phyloP scores from a whole-genome alignment of 2,113 vertebrate genomes.

The Sigmodon hispidus region DNA sequence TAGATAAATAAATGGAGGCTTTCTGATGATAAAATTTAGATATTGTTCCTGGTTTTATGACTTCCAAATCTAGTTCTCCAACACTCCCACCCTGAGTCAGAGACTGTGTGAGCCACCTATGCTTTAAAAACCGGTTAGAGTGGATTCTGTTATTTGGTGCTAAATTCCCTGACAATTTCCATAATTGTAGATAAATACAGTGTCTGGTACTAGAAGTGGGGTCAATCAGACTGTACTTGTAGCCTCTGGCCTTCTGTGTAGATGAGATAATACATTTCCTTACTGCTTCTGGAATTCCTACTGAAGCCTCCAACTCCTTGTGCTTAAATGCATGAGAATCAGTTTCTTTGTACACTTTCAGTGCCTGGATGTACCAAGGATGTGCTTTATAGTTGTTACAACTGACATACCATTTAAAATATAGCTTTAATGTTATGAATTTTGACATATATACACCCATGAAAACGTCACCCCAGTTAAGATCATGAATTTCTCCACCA shows the following conservation, averaged over 20 bases:
- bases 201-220: not conserved
- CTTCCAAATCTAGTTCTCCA: not conserved
- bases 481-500: not conserved
- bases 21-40: not conserved
- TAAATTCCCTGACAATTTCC: not conserved
- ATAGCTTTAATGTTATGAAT: not conserved
- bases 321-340: not conserved
- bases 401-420: not conserved
- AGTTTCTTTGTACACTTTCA: not conserved
- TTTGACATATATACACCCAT: not conserved
- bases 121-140: not conserved
- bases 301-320: not conserved
- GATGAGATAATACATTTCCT: not conserved
- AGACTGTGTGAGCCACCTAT: not conserved
- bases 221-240: not conserved
- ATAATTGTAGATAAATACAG: not conserved
- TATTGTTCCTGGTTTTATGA: not conserved
- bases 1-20: not conserved
- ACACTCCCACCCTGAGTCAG: not conserved
- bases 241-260: not conserved
- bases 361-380: not conserved
- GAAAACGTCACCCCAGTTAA: not conserved
- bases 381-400: not conserved
- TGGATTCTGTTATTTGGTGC: not conserved
- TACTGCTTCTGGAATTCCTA: not conserved